Evolutionary conservation across 2,113 vertebrate genomes (phyloP).

Genomic region (Montifringilla adamsi): DNA sequence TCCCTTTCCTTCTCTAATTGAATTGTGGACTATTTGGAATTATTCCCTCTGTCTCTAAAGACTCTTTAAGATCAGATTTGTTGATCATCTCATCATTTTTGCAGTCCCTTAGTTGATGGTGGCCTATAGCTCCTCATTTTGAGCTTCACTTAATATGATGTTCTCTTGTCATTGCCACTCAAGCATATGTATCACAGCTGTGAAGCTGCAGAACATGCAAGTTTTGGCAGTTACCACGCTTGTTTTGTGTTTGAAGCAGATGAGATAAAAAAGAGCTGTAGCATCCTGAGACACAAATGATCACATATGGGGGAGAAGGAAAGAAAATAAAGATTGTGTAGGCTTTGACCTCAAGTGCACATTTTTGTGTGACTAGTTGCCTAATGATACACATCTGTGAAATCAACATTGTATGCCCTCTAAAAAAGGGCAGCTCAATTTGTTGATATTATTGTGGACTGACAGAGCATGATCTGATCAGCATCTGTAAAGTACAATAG

Average conservation of each 20-base stretch:
- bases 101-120: neutral
- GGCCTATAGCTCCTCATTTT: slow-evolving; percentile 1
- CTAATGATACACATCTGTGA: slow-evolving; percentile 39
- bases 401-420: neutral
- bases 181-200: slow-evolving; percentile 42
- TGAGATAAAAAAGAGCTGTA: slow-evolving; percentile 34
- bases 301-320: slow-evolving; percentile 4
- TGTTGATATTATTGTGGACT: neutral
- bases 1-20: neutral
- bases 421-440: neutral
- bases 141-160: slow-evolving; percentile 16
- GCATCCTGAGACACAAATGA: neutral
- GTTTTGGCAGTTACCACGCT: neutral
- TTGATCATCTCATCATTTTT: slow-evolving; percentile 8
- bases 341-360: slow-evolving; percentile 15
- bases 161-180: slow-evolving; percentile 30
- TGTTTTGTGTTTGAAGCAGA: neutral
- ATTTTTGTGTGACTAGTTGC: slow-evolving; percentile 40
- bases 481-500: neutral
- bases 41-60: neutral
- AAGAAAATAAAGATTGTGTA: slow-evolving; percentile 26
- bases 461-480: slow-evolving; percentile 1
- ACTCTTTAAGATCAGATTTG: slow-evolving; percentile 12
- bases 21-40: neutral
- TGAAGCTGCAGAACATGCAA: neutral